phyloP scores from a whole-genome alignment of 2,888 invertebrate genomes.

The Geotrupes spiniger region DNA sequence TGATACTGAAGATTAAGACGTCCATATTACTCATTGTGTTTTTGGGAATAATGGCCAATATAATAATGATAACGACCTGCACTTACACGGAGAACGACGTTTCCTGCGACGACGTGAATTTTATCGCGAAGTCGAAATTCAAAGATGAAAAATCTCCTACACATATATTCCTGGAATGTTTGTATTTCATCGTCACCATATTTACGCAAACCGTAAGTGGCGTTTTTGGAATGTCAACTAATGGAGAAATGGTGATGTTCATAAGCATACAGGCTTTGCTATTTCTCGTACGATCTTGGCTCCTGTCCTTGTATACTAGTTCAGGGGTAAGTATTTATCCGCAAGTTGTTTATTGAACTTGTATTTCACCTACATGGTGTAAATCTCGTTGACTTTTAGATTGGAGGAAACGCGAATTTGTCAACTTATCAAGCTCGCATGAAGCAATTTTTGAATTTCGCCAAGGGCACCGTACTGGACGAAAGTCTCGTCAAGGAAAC shows the following conservation, averaged over 20 bases:
- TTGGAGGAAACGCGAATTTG: constrained; percentile 19
- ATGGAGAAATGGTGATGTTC: constrained; percentile 12
- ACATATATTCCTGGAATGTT: constrained; percentile 9
- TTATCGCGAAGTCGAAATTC: constrained; percentile 10
- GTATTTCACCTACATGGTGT: too few relatives aligned
- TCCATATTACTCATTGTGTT: constrained; percentile 11
- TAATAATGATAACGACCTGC: constrained; percentile 11
- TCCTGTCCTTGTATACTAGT: constrained; percentile 17
- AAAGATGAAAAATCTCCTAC: background rate
- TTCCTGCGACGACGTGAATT: constrained; percentile 7
- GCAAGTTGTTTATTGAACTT: too few relatives aligned
- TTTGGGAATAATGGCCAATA: constrained; percentile 10
- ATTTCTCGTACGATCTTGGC: constrained; percentile 10
- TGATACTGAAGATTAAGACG: constrained; percentile 12
- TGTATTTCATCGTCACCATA: constrained; percentile 11
- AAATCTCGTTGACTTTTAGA: constrained; percentile 9
- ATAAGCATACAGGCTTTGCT: background rate
- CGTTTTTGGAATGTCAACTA: constrained; percentile 8
- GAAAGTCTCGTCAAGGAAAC: constrained; percentile 27
- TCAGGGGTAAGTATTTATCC: constrained; percentile 19
- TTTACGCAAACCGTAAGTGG: constrained; percentile 14
- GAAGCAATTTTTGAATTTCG: constrained; percentile 28
- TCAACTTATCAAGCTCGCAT: constrained; percentile 22
- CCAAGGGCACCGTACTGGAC: constrained; percentile 25
- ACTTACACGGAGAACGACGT: background rate